Percentiles rank a stretch among this genome's conserved stretches.
Conservation (phyloP, 2,113 vertebrate species). For the Alexandromys fortis region DNA sequence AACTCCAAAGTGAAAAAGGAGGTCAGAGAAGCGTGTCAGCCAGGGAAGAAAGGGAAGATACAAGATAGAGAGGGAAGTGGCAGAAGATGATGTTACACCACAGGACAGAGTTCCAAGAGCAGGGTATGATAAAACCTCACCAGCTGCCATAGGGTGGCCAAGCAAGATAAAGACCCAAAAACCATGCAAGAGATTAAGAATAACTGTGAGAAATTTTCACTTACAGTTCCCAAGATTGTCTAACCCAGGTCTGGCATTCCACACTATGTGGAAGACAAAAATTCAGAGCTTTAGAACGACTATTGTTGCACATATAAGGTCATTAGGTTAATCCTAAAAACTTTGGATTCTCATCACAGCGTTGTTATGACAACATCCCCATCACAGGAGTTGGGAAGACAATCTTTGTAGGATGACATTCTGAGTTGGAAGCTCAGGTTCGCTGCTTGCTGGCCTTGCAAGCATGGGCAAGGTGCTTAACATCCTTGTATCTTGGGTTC, state of each 20-base stretch:
- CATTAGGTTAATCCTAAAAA: not conserved
- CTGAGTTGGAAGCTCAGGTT: not conserved
- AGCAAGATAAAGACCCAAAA: not conserved
- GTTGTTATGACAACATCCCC: not conserved
- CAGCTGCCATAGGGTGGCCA: not conserved
- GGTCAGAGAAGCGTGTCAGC: not conserved
- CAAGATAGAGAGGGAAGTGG: conserved; percentile 10
- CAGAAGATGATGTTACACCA: not conserved
- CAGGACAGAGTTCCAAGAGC: not conserved
- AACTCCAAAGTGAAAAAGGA: conserved; percentile 51
- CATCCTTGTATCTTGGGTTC: not conserved
- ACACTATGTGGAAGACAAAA: not conserved
- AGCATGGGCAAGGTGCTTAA: not conserved
- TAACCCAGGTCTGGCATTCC: not conserved
- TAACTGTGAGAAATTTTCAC: conserved; percentile 11
- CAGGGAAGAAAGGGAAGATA: not conserved
- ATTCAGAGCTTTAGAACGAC: not conserved
- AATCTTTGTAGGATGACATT: not conserved
- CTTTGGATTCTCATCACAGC: not conserved
- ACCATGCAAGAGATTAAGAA: not conserved
- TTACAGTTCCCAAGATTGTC: not conserved
- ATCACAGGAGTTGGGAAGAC: not conserved
- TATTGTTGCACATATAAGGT: not conserved
- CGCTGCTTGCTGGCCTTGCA: not conserved
- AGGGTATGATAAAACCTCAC: not conserved